These are phyloP conservation scores for Aphis craccivora DNA, from an alignment of 1,140 invertebrate species.

Conservation along the genomic window DNA sequence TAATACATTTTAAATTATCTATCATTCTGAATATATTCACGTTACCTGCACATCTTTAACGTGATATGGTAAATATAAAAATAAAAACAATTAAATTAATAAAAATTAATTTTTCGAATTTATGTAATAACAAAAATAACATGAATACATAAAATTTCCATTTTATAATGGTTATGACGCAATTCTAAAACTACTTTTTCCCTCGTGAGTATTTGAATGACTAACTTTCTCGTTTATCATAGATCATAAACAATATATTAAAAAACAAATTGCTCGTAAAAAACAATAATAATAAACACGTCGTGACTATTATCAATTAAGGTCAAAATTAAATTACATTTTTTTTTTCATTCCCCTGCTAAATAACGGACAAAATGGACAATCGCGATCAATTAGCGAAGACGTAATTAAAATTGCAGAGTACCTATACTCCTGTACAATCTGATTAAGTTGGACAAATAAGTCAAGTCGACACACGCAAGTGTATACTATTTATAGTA, in stretches of 20 bases:
- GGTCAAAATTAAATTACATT: slow-evolving; percentile 25
- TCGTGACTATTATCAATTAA: slow-evolving; percentile 42
- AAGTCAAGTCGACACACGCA: background rate
- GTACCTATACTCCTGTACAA: background rate
- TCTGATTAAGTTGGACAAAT: background rate
- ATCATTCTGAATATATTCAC: background rate
- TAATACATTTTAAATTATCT: background rate
- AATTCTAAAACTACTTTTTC: background rate
- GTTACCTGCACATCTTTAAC: background rate
- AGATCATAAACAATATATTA: background rate
- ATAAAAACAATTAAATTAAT: background rate
- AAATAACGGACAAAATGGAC: slow-evolving; percentile 30
- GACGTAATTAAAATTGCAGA: slow-evolving; percentile 5
- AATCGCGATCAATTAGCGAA: background rate
- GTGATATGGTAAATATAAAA: background rate
- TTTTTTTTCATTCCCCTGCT: background rate
- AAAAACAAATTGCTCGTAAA: slow-evolving; percentile 30
- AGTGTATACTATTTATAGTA: background rate
- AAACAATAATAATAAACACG: slow-evolving; percentile 22
- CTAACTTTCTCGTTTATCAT: background rate
- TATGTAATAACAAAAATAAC: background rate
- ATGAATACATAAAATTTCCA: background rate
- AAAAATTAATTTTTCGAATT: background rate
- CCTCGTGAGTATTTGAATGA: background rate
- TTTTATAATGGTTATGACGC: background rate